A percentile compares a stretch with the other conserved stretches of the same genome.
phyloP scores from a whole-genome alignment of 2,797 vertebrate species.

The Hylomyscus alleni region DNA sequence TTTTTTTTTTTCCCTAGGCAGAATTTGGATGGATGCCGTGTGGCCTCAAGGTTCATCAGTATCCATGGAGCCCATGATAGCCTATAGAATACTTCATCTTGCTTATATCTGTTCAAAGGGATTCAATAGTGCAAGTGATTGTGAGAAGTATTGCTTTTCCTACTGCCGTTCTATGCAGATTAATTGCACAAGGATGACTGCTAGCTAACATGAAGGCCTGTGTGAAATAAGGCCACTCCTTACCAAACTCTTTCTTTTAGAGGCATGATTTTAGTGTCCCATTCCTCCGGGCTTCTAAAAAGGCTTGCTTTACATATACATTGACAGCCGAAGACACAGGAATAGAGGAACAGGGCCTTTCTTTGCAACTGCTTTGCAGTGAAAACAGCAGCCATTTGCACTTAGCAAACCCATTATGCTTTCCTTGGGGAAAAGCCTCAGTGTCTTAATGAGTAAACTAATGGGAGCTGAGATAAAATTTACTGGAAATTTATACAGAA shows the following conservation, averaged over 20 bases:
- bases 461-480: conserved; percentile 59
- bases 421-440: conserved; percentile 42
- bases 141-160: background rate
- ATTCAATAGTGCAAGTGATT: background rate
- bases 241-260: conserved; percentile 11
- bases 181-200: background rate
- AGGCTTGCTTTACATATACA: background rate
- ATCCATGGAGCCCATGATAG: background rate
- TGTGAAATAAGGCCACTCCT: background rate
- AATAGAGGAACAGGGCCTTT: background rate
- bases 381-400: conserved; percentile 15
- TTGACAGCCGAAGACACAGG: background rate
- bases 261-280: background rate
- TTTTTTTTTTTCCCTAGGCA: background rate
- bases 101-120: background rate
- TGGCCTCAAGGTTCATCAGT: background rate
- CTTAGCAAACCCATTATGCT: conserved; percentile 71
- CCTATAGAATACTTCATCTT: background rate
- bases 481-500: conserved; percentile 72
- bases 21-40: background rate
- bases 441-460: conserved; percentile 73
- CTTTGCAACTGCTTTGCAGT: background rate
- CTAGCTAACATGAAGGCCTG: background rate
- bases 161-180: background rate
- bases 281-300: background rate